phyloP scores from a whole-genome alignment of 2,113 vertebrate genomes.

The Rana temporaria region DNA sequence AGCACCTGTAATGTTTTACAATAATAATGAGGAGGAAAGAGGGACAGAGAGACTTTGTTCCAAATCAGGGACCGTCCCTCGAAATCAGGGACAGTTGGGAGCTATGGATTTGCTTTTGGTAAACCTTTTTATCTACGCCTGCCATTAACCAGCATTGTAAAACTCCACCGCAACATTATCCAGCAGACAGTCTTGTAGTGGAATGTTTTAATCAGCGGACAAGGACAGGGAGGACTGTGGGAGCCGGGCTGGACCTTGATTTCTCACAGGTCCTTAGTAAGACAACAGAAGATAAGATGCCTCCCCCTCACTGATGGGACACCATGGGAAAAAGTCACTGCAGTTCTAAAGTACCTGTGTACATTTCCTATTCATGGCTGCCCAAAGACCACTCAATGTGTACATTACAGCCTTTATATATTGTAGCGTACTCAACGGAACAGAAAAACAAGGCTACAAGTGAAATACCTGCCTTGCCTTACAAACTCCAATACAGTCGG shows the following conservation, averaged over 20 bases:
- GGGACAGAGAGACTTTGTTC: too few relatives aligned
- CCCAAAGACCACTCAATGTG: not conserved
- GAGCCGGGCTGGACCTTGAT: conserved; percentile 67
- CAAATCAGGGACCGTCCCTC: too few relatives aligned
- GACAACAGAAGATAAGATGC: conserved; percentile 44
- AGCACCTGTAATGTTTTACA: too few relatives aligned
- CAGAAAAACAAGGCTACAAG: too few relatives aligned
- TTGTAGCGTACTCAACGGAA: too few relatives aligned
- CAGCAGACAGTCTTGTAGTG: conserved; percentile 64
- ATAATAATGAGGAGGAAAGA: too few relatives aligned
- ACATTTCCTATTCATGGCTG: not conserved
- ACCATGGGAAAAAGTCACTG: conserved; percentile 52
- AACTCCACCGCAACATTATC: conserved; percentile 52
- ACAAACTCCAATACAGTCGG: too few relatives aligned
- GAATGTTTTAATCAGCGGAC: conserved; percentile 80
- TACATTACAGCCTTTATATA: not conserved
- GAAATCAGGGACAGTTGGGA: too few relatives aligned
- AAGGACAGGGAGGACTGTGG: conserved; percentile 66
- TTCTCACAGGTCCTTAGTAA: conserved; percentile 63
- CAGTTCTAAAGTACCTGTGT: conserved; percentile 19
- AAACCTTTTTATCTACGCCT: too few relatives aligned
- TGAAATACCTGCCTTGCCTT: too few relatives aligned
- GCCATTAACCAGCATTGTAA: not conserved
- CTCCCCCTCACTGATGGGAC: conserved; percentile 61
- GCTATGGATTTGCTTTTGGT: too few relatives aligned